phyloP scores from a whole-genome alignment of 2,888 invertebrate genomes.

The Flabesymbios commensalis region DNA sequence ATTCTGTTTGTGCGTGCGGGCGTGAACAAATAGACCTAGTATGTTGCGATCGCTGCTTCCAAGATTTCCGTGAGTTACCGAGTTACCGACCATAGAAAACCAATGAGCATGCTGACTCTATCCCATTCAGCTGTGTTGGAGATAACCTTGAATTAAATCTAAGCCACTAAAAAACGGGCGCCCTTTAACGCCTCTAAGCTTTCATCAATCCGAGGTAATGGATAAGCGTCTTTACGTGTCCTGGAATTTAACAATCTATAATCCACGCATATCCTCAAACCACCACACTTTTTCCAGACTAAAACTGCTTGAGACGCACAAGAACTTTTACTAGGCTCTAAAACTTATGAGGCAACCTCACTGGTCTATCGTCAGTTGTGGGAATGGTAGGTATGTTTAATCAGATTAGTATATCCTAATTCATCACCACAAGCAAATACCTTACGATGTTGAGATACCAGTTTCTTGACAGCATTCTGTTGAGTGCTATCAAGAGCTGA shows the following conservation, averaged over 20 bases:
- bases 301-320: conserved; percentile 37
- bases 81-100: too few species aligned
- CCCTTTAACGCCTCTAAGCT: conserved; percentile 31
- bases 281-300: conserved; percentile 33
- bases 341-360: conserved; percentile 20
- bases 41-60: too few species aligned
- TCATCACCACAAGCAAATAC: too few species aligned
- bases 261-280: conserved; percentile 36
- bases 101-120: too few species aligned
- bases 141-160: conserved; percentile 39
- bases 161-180: conserved; percentile 29
- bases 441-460: too few species aligned
- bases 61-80: too few species aligned
- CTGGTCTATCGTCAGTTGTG: conserved; percentile 15
- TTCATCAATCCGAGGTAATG: conserved; percentile 41
- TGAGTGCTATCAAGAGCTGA: too few species aligned
- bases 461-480: too few species aligned
- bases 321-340: conserved; percentile 18
- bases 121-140: too few species aligned
- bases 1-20: too few species aligned
- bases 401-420: conserved; percentile 10
- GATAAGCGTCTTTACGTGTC: conserved; percentile 37
- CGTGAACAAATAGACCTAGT: too few species aligned
- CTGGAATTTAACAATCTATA: conserved; percentile 37
- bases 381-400: conserved; percentile 17